Conservation (phyloP, 2,797 vertebrate species). For the Acrossocheilus wenchowensis region DNA sequence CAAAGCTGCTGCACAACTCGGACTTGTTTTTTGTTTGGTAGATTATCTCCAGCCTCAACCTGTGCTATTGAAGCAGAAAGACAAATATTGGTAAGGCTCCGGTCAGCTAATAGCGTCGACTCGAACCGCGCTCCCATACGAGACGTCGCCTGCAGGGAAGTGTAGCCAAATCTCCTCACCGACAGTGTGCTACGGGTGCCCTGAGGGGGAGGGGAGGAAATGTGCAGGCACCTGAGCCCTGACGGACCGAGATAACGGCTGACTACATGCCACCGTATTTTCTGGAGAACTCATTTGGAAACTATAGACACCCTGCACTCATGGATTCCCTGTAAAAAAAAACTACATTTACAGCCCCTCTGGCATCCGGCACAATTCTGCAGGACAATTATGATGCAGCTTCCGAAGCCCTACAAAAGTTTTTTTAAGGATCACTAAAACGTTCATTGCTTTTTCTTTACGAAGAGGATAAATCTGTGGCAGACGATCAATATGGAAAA, state of each 20-base stretch:
- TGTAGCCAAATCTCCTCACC: conserved; percentile 52
- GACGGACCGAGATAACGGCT: conserved; percentile 59
- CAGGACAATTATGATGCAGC: conserved; percentile 59
- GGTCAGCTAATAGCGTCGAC: conserved; percentile 59
- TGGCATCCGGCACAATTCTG: conserved; percentile 53
- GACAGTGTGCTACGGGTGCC: conserved; percentile 40
- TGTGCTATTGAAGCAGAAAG: conserved; percentile 56
- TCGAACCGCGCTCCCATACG: conserved; percentile 44
- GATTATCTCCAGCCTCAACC: conserved; percentile 57
- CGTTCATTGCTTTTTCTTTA: conserved; percentile 63
- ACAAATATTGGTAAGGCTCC: conserved; percentile 57
- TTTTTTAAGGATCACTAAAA: conserved; percentile 64
- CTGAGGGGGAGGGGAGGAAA: conserved; percentile 34
- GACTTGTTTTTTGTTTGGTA: conserved; percentile 54
- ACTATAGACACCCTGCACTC: conserved; percentile 63
- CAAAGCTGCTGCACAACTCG: conserved; percentile 51
- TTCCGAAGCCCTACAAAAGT: conserved; percentile 56
- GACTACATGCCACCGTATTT: conserved; percentile 58
- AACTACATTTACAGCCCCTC: conserved; percentile 62
- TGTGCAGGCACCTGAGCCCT: conserved; percentile 53
- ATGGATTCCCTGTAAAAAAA: conserved; percentile 62
- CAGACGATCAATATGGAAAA: conserved; percentile 66
- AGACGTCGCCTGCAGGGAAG: conserved; percentile 50
- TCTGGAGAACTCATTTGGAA: conserved; percentile 60
- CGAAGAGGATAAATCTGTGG: conserved; percentile 67